Percentiles rank a stretch among this genome's conserved stretches.
Conservation (phyloP, 1,140 invertebrate species). For the Zaprionus tsacasi region DNA sequence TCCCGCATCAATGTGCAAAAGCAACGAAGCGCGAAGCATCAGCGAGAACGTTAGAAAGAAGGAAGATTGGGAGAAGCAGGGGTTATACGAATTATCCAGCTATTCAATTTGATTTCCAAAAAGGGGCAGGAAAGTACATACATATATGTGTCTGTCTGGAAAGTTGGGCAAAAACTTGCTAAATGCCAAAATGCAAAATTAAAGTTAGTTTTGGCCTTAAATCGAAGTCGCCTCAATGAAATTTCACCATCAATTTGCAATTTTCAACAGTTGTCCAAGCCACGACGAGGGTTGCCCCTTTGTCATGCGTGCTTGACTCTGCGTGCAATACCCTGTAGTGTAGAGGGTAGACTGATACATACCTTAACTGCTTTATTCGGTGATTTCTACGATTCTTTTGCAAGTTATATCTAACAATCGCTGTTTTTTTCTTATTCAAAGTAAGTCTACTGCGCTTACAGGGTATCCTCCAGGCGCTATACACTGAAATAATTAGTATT, state of each 20-base stretch:
- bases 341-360: neutral
- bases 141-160: conserved; percentile 21
- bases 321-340: conserved; percentile 21
- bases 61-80: too few species aligned
- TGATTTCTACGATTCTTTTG: too few species aligned
- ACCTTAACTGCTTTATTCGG: too few species aligned
- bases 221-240: conserved; percentile 47
- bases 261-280: conserved; percentile 60
- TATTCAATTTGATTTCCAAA: conserved; percentile 12
- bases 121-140: neutral
- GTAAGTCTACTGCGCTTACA: too few species aligned
- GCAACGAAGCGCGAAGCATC: conserved; percentile 42
- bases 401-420: too few species aligned
- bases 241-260: conserved; percentile 49
- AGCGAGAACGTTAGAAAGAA: neutral
- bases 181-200: conserved; percentile 13
- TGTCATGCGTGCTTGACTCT: conserved; percentile 45
- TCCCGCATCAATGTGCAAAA: conserved; percentile 26
- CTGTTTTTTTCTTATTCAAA: too few species aligned
- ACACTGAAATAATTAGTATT: too few species aligned
- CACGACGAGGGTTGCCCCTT: conserved; percentile 45
- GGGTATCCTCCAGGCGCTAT: too few species aligned
- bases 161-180: conserved; percentile 34
- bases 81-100: conserved; percentile 22
- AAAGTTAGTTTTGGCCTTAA: conserved; percentile 40